Percentiles rank a stretch among this genome's conserved stretches.
Conservation (phyloP, 1,140 invertebrate species). For the Drosophila jambulina region DNA sequence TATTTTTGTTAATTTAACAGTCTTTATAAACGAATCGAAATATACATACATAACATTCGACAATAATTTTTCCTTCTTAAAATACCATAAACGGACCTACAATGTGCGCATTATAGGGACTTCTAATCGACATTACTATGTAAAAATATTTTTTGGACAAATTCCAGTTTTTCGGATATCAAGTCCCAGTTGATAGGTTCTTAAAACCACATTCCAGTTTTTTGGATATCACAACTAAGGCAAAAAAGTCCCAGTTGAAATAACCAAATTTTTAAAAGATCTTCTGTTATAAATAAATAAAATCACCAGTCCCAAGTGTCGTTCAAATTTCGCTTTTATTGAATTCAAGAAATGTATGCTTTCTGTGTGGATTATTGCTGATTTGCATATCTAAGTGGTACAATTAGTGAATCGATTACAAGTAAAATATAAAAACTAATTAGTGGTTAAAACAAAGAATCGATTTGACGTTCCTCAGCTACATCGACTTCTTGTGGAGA, state of each 20-base stretch:
- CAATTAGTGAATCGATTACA: conserved; percentile 59
- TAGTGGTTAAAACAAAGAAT: conserved; percentile 37
- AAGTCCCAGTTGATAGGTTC: too few species aligned
- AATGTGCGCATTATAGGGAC: too few species aligned
- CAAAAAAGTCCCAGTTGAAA: too few species aligned
- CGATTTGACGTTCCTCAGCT: conserved; percentile 18
- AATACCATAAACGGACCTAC: too few species aligned
- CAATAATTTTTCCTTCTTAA: too few species aligned
- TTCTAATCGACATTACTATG: too few species aligned
- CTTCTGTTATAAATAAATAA: not conserved
- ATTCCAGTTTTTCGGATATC: too few species aligned
- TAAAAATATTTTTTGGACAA: too few species aligned
- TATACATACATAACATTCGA: too few species aligned
- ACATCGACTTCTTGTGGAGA: conserved; percentile 28
- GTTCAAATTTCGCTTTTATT: conserved; percentile 59
- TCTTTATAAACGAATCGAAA: too few species aligned
- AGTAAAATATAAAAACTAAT: conserved; percentile 60
- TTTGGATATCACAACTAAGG: too few species aligned
- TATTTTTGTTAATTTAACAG: too few species aligned
- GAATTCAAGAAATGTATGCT: conserved; percentile 51
- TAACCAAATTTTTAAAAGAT: not conserved
- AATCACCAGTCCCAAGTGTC: not conserved
- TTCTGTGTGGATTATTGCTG: conserved; percentile 40
- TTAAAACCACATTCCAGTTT: not conserved
- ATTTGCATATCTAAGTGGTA: conserved; percentile 54